Conservation (phyloP, 2,797 vertebrate species). For the Eulemur albifrons region DNA sequence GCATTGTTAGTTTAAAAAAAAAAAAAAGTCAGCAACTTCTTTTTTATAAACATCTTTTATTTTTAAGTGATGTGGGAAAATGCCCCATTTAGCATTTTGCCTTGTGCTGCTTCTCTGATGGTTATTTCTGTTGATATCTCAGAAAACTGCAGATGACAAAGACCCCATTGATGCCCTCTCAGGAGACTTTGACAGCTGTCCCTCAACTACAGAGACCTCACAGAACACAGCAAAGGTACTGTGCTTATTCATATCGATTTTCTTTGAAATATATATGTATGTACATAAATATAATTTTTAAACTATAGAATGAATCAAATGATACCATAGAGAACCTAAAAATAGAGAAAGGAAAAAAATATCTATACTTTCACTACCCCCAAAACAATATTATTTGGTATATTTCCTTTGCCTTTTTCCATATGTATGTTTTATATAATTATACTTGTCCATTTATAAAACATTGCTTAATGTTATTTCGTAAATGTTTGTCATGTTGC, state of each 20-base stretch:
- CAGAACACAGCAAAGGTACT: constrained; percentile 80
- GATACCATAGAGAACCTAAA: background rate
- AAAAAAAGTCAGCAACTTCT: background rate
- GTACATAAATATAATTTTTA: background rate
- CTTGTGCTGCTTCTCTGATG: background rate
- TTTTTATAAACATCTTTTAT: background rate
- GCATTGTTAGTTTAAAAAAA: background rate
- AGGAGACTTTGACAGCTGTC: constrained; percentile 78
- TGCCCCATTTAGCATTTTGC: background rate
- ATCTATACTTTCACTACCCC: background rate
- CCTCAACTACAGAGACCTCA: constrained; percentile 64
- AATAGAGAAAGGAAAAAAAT: background rate
- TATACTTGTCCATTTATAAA: background rate
- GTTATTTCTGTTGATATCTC: constrained; percentile 20
- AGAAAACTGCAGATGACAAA: constrained; percentile 77
- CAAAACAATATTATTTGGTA: background rate
- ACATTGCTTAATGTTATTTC: background rate
- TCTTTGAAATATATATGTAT: background rate
- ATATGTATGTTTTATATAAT: background rate
- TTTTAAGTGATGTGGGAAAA: background rate
- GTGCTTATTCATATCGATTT: background rate
- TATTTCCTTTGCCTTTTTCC: background rate
- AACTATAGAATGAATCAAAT: background rate
- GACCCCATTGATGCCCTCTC: constrained; percentile 83
- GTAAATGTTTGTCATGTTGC: background rate